phyloP scores from a whole-genome alignment of 1,140 invertebrate genomes.

The Drosophila pallidifrons region DNA sequence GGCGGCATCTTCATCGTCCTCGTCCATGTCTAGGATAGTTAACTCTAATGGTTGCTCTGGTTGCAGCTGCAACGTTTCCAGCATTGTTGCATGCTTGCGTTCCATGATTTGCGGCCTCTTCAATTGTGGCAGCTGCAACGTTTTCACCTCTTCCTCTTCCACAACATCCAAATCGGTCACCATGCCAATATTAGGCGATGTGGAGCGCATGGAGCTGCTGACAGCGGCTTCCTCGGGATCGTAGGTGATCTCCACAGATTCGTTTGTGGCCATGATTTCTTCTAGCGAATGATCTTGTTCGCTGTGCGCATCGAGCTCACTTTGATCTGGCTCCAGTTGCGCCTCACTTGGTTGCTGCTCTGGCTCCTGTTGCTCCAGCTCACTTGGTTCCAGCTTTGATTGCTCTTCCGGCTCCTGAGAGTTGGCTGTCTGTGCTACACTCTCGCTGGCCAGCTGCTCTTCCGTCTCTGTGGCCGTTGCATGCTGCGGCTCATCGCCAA shows the following conservation, averaged over 20 bases:
- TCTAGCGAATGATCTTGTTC: conserved; percentile 82
- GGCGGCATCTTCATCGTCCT: conserved; percentile 63
- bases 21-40: conserved; percentile 51
- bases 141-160: conserved; percentile 2
- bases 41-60: conserved; percentile 48
- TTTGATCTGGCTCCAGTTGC: not conserved
- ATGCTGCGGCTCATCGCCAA: conserved; percentile 62
- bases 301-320: conserved; percentile 14
- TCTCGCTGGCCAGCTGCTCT: conserved; percentile 16
- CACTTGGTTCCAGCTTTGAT: conserved; percentile 12
- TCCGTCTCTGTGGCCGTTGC: conserved; percentile 32
- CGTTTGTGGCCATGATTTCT: conserved; percentile 76
- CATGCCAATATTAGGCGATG: conserved; percentile 46
- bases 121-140: conserved; percentile 41
- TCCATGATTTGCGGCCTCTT: conserved; percentile 53
- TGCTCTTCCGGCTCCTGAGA: not conserved
- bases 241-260: conserved; percentile 76
- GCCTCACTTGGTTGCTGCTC: conserved; percentile 13
- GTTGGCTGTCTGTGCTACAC: not conserved
- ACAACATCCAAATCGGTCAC: conserved; percentile 61
- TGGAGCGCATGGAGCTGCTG: conserved; percentile 24
- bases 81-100: conserved; percentile 31
- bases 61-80: conserved; percentile 52
- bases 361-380: not conserved
- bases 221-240: conserved; percentile 54